Conservation (phyloP, 2,888 invertebrate genomes). For the Epirrhoe tristata region DNA sequence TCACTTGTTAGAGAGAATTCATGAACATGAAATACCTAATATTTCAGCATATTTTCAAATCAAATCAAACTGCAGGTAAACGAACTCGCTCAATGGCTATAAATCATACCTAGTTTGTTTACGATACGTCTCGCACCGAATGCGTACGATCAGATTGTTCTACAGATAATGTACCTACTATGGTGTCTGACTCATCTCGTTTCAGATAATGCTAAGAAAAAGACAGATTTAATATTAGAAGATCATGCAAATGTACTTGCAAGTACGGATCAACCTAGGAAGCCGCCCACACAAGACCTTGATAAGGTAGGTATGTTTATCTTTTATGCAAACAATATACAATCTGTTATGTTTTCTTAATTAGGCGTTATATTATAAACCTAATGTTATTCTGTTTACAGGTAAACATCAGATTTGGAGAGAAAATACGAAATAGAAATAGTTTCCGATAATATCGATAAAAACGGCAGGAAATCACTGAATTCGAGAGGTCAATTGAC, state of each 20-base stretch:
- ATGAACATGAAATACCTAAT: not conserved
- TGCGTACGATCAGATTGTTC: constrained; percentile 14
- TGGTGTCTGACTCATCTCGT: not conserved
- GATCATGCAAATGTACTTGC: not conserved
- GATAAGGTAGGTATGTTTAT: constrained; percentile 7
- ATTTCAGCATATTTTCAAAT: not conserved
- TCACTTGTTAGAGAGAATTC: not conserved
- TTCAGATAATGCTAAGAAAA: not conserved
- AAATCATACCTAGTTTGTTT: constrained; percentile 41
- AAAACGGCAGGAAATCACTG: too few species aligned
- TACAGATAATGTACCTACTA: not conserved
- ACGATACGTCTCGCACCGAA: constrained; percentile 27
- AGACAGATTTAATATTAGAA: not conserved
- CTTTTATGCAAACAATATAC: constrained; percentile 1
- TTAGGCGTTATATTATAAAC: not conserved
- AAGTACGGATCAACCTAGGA: not conserved
- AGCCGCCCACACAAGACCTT: constrained; percentile 4
- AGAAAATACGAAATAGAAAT: too few species aligned
- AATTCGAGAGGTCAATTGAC: too few species aligned
- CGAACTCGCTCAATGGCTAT: constrained; percentile 30
- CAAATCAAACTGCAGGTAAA: constrained; percentile 30
- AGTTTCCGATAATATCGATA: too few species aligned
- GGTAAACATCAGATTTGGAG: not conserved
- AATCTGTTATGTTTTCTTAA: not conserved
- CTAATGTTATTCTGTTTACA: not conserved